phyloP scores from a whole-genome alignment of 1,140 invertebrate species.

The Sycophila sp. region DNA sequence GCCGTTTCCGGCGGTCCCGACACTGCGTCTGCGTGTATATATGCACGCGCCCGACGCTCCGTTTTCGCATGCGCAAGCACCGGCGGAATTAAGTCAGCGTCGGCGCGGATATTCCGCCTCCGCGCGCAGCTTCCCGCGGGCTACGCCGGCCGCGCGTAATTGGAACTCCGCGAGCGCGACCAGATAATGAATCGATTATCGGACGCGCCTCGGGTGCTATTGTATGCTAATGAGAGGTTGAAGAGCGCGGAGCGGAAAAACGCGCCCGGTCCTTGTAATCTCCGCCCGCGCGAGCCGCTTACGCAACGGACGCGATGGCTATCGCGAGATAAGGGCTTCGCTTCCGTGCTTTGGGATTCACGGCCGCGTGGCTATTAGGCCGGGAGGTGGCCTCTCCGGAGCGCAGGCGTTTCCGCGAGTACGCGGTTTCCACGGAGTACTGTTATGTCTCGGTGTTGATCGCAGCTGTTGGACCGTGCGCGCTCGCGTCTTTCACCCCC shows the following conservation, averaged over 20 bases:
- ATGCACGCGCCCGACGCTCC: not conserved
- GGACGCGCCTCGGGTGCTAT: not conserved
- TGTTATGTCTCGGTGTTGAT: too few relatives aligned
- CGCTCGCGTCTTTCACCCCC: too few relatives aligned
- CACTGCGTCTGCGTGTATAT: too few relatives aligned
- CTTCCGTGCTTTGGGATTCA: not conserved
- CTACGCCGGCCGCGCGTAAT: not conserved
- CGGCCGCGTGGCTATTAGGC: not conserved
- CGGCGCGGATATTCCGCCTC: too few relatives aligned
- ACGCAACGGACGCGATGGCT: too few relatives aligned
- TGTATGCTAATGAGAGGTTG: conserved; percentile 16
- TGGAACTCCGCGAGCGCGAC: not conserved
- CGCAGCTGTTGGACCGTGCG: too few relatives aligned
- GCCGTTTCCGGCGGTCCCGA: not conserved
- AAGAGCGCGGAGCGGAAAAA: not conserved
- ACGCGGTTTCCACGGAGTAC: not conserved
- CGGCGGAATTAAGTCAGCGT: not conserved
- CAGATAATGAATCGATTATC: conserved; percentile 18
- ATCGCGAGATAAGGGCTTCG: too few relatives aligned
- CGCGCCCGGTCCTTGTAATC: not conserved
- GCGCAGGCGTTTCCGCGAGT: not conserved
- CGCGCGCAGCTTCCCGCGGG: not conserved
- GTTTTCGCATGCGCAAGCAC: not conserved
- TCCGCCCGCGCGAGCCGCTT: not conserved
- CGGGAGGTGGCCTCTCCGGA: not conserved